Percentiles rank a stretch among this genome's conserved stretches.
These are phyloP conservation scores for Chrosomus eos DNA, from an alignment of 2,797 vertebrate species.

Conservation along the genomic window DNA sequence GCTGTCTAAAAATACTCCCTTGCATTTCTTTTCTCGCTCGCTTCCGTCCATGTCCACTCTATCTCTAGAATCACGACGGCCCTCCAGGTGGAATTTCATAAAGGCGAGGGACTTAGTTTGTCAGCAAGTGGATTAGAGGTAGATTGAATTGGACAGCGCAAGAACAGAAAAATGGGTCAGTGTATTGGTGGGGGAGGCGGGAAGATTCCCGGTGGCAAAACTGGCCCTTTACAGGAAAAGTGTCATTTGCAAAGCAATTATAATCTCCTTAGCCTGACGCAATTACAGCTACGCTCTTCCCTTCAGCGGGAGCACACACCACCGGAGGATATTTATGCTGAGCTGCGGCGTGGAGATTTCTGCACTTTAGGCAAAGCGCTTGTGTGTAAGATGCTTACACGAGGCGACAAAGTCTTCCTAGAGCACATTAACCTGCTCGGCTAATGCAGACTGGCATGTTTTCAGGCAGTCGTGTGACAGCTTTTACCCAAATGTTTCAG, in stretches of 20 bases:
- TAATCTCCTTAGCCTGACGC: slow-evolving; percentile 52
- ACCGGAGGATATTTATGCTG: slow-evolving; percentile 31
- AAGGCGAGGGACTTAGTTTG: slow-evolving; percentile 55
- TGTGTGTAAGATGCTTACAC: slow-evolving; percentile 36
- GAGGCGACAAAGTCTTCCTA: slow-evolving; percentile 31
- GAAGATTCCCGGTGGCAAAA: slow-evolving; percentile 44
- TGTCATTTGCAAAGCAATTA: slow-evolving; percentile 50
- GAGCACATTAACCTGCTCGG: slow-evolving; percentile 31
- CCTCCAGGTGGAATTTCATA: slow-evolving; percentile 50
- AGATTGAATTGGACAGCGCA: slow-evolving; percentile 59
- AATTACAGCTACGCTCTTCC: slow-evolving; percentile 39
- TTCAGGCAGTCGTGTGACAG: slow-evolving; percentile 17
- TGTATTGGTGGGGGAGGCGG: slow-evolving; percentile 31
- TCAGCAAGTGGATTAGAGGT: slow-evolving; percentile 54
- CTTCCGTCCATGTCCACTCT: slow-evolving; percentile 9
- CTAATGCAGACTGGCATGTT: slow-evolving; percentile 17
- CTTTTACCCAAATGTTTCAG: slow-evolving; percentile 13
- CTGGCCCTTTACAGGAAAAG: slow-evolving; percentile 38
- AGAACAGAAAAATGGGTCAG: slow-evolving; percentile 65
- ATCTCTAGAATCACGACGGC: slow-evolving; percentile 25
- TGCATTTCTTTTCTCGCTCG: slow-evolving; percentile 2
- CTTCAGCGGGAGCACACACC: slow-evolving; percentile 15
- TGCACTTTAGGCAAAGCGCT: neutral
- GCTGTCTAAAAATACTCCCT: slow-evolving; percentile 38
- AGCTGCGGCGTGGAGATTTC: slow-evolving; percentile 13